A percentile compares a stretch with the other conserved stretches of the same genome.
phyloP scores from a whole-genome alignment of 2,113 vertebrate species.

The Ochotona princeps region DNA sequence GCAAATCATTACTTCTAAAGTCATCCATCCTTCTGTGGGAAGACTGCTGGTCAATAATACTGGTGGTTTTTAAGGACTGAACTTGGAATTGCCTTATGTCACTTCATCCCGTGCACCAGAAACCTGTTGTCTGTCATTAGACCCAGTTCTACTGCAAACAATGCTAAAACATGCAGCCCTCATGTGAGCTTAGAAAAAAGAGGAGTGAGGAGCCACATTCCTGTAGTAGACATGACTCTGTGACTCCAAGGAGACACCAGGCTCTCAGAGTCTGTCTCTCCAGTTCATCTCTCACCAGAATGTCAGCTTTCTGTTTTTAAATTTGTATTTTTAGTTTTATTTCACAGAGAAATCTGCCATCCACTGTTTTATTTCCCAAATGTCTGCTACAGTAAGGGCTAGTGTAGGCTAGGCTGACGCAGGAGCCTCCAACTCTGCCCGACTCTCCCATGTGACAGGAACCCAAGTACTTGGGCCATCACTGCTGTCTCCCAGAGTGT shows the following conservation, averaged over 20 bases:
- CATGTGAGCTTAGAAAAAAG: not conserved
- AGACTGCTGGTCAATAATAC: not conserved
- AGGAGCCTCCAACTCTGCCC: too few species aligned
- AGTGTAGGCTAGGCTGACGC: too few species aligned
- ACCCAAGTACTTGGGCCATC: too few species aligned
- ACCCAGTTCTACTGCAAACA: not conserved
- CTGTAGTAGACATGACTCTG: not conserved
- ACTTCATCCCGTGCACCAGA: not conserved
- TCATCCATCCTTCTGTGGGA: not conserved
- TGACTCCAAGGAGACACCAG: not conserved
- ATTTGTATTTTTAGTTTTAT: too few species aligned
- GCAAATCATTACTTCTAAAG: not conserved
- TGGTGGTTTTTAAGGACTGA: not conserved
- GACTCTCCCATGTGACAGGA: too few species aligned
- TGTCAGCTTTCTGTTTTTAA: not conserved
- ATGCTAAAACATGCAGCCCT: not conserved
- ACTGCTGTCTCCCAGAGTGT: too few species aligned
- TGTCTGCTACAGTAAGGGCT: too few species aligned
- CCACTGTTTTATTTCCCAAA: too few species aligned
- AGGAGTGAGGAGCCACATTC: not conserved
- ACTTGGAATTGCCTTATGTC: not conserved
- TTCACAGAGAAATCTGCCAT: too few species aligned
- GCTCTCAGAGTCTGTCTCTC: not conserved
- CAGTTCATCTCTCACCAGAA: not conserved
- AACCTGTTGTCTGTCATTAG: not conserved